Percentiles rank a stretch among this genome's conserved stretches.
Evolutionary conservation across 2,888 invertebrate genomes (phyloP).

Genomic region (Myopa testacea): DNA sequence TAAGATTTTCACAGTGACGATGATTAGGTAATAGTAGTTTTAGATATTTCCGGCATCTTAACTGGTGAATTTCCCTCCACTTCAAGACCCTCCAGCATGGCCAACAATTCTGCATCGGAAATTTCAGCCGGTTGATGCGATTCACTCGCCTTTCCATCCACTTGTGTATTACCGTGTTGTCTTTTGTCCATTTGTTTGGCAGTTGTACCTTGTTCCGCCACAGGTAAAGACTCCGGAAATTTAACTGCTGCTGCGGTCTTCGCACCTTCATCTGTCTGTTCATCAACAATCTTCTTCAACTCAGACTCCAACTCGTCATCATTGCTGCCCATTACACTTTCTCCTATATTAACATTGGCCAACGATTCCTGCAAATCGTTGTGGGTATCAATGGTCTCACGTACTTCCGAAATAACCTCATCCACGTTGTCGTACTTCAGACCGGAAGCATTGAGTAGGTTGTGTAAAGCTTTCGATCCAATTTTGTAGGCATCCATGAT

Average conservation of each 20-base stretch:
- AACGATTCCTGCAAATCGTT: slow-evolving; percentile 72
- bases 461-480: slow-evolving; percentile 77
- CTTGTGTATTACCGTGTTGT: slow-evolving; percentile 32
- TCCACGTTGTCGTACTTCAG: slow-evolving; percentile 78
- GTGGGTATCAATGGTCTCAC: slow-evolving; percentile 73
- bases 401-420: slow-evolving; percentile 79
- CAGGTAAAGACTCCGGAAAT: not conserved
- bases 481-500: slow-evolving; percentile 75
- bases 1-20: not conserved
- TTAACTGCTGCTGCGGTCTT: not conserved
- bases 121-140: slow-evolving; percentile 45
- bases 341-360: slow-evolving; percentile 67
- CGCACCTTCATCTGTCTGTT: slow-evolving; percentile 29
- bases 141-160: slow-evolving; percentile 32
- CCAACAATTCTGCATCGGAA: slow-evolving; percentile 58
- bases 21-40: not conserved
- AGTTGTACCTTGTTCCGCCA: not conserved
- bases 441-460: slow-evolving; percentile 73
- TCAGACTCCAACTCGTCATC: slow-evolving; percentile 76
- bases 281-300: slow-evolving; percentile 72
- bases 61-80: slow-evolving; percentile 55
- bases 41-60: slow-evolving; percentile 27
- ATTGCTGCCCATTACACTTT: slow-evolving; percentile 53
- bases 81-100: slow-evolving; percentile 60
- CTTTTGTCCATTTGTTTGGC: not conserved